Conservation (phyloP, 2,797 vertebrate genomes). For the Notoglanidium macrostoma region DNA sequence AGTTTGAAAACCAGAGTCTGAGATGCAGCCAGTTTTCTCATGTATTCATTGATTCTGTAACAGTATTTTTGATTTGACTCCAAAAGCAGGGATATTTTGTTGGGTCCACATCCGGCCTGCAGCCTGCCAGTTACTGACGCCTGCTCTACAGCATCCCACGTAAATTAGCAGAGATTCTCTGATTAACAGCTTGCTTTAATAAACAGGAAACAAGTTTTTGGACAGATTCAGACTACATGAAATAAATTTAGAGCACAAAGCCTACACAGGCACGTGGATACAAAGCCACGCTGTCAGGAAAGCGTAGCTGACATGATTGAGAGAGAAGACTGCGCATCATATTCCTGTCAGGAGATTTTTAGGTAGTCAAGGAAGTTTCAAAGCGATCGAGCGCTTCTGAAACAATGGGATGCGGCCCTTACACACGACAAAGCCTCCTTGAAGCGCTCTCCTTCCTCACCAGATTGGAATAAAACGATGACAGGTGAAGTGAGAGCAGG, state of each 20-base stretch:
- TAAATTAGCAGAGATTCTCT: not conserved
- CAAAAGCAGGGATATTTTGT: not conserved
- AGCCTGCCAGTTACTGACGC: not conserved
- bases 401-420: not conserved
- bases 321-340: not conserved
- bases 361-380: not conserved
- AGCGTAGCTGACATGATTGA: not conserved
- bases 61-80: not conserved
- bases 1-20: not conserved
- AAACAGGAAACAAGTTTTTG: too few species aligned
- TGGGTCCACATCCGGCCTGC: not conserved
- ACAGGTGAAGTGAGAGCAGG: not conserved
- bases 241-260: not conserved
- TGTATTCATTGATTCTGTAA: too few species aligned
- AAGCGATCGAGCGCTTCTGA: not conserved
- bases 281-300: not conserved
- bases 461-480: not conserved
- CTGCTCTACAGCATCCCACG: not conserved
- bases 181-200: constrained; percentile 7
- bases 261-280: not conserved
- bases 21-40: not conserved
- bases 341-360: not conserved
- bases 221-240: not conserved
- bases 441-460: not conserved
- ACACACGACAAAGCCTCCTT: not conserved